A percentile compares a stretch with the other conserved stretches of the same genome.
Evolutionary conservation across 2,113 vertebrate species (phyloP).

Genomic region (Acrocephalus arundinaceus): DNA sequence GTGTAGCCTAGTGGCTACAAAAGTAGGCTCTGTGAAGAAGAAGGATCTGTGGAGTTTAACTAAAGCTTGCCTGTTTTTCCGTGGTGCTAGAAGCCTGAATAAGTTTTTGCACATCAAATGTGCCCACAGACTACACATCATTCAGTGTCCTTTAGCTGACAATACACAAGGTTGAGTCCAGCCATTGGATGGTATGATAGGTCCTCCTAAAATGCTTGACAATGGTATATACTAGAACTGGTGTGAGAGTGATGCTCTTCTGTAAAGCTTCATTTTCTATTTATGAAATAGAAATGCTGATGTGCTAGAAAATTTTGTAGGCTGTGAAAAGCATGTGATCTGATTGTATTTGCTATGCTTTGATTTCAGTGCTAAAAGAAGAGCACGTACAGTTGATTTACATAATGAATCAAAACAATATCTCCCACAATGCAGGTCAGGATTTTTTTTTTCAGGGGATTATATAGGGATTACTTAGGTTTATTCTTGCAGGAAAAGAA

Average conservation of each 20-base stretch:
- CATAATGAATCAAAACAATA: neutral
- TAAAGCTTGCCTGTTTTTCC: neutral
- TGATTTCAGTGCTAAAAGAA: neutral
- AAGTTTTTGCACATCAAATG: neutral
- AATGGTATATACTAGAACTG: neutral
- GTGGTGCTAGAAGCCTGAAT: neutral
- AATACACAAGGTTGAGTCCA: neutral
- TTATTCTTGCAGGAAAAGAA: neutral
- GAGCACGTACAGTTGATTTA: neutral
- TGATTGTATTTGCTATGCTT: neutral
- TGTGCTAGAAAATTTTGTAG: neutral
- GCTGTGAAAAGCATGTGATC: neutral
- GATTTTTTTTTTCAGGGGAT: neutral
- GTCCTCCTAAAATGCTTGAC: neutral
- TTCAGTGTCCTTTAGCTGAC: neutral
- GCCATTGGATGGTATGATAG: neutral
- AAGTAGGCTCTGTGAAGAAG: neutral
- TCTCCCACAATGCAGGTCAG: neutral
- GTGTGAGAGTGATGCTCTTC: neutral
- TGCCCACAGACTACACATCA: neutral
- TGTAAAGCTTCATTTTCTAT: neutral
- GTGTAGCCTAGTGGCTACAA: neutral
- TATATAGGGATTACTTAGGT: neutral
- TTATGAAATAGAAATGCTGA: neutral
- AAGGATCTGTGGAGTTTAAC: neutral